Percentiles rank a stretch among this genome's conserved stretches.
phyloP scores from a whole-genome alignment of 1,140 invertebrate genomes.

The Oryzaephilus surinamensis region DNA sequence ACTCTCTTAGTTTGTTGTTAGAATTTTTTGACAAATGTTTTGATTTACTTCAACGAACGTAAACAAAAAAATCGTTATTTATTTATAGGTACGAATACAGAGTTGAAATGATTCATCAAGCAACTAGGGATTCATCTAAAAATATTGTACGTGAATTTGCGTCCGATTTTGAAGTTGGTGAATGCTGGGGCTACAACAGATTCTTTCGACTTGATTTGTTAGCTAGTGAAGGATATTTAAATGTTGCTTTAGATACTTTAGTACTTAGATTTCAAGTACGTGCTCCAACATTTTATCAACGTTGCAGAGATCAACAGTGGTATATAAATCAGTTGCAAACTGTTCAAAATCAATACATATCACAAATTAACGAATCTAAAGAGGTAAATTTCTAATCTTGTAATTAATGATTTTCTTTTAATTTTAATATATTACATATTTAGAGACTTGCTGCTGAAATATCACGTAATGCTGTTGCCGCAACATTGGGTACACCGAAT shows the following conservation, averaged over 20 bases:
- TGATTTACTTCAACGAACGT: background rate
- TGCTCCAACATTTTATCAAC: constrained; percentile 86
- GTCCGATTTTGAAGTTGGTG: constrained; percentile 93
- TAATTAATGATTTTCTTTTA: background rate
- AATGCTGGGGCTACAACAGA: constrained; percentile 94
- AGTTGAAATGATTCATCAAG: constrained; percentile 92
- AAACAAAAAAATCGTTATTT: background rate
- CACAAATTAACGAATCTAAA: constrained; percentile 77
- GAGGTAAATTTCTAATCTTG: constrained; percentile 45
- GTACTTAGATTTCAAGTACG: constrained; percentile 76
- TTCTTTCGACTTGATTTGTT: constrained; percentile 86
- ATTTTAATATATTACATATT: too few species aligned
- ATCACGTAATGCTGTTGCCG: constrained; percentile 51
- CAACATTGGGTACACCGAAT: constrained; percentile 35
- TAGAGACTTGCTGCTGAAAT: constrained; percentile 62
- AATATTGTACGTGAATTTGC: constrained; percentile 88
- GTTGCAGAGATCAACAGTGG: constrained; percentile 88
- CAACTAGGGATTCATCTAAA: constrained; percentile 71
- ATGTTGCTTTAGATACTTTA: constrained; percentile 61
- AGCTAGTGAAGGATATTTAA: constrained; percentile 80
- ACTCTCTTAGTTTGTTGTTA: too few species aligned
- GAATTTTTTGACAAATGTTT: too few species aligned
- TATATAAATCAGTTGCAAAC: constrained; percentile 79
- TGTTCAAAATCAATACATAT: constrained; percentile 67
- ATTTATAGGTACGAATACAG: constrained; percentile 79